Evolutionary conservation across 1,140 invertebrate genomes (phyloP).

Genomic region (Lepidurus packardi): DNA sequence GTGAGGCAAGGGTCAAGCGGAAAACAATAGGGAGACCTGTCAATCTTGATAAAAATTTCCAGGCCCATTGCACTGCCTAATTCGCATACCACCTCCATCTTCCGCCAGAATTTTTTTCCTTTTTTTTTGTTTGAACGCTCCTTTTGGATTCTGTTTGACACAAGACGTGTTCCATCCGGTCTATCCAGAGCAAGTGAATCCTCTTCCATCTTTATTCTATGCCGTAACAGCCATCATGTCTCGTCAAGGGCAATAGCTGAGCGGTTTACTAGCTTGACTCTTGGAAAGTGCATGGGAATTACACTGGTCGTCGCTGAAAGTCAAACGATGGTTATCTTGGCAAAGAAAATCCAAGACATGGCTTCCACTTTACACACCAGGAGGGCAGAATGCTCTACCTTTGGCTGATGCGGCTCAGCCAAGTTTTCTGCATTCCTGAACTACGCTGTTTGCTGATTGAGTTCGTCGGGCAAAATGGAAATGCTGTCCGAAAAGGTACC

Average conservation of each 20-base stretch:
- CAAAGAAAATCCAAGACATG: neutral
- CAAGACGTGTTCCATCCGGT: neutral
- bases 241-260: neutral
- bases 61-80: neutral
- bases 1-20: neutral
- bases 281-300: too few relatives aligned
- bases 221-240: neutral
- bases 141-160: neutral
- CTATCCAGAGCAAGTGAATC: too few relatives aligned
- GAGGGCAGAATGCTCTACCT: neutral
- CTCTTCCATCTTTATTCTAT: neutral
- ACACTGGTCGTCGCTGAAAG: neutral
- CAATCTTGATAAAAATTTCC: neutral
- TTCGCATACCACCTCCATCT: neutral
- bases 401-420: neutral
- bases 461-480: neutral
- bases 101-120: neutral
- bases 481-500: neutral
- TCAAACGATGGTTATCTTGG: conserved; percentile 18
- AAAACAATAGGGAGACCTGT: conserved; percentile 17
- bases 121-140: neutral
- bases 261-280: neutral
- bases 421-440: conserved; percentile 15
- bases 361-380: neutral
- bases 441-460: neutral